Evolutionary conservation across 2,797 vertebrate genomes (phyloP), one percentile per base, ranked within the genome.

Genomic region (Strix occidentalis): DNA sequence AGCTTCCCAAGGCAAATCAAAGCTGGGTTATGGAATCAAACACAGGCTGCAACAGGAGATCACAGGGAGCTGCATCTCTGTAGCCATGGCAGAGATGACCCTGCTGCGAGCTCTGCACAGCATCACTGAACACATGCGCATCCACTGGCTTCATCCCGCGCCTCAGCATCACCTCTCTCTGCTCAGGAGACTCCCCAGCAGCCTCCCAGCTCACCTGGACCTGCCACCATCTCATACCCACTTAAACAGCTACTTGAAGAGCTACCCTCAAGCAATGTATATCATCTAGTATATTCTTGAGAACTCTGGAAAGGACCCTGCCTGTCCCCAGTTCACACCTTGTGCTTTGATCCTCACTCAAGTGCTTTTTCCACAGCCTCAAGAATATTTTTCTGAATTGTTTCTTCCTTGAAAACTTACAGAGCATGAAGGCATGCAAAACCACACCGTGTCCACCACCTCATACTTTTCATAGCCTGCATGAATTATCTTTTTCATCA

Each of bases 371-470:
- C 23, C 37, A 14, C 66, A 39, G 28, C 26, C 66, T 60, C 60
- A 46, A 41, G 48, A 66, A 35, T 33, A 35, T 23, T 45, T 17
- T 82, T 76, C n/a, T 60, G 41, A 39, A 61, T 54, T 54, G 70
- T 66, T 70, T 71, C 43, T 39, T 71, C 54, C 76, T 48, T 48
- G 21, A 68, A 72, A 58, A 21, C 35, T 26, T 5, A 33, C 11
- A 41, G 51, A 81, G 35, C 3, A 2, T 0, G 10, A 41, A 51
- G 20, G 20, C 14, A 15, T 1, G 9, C 1, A 6, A 45, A 46
- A 78, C 51, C 2, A 63, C 45, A 21, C 26, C 2, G 3, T 20
- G 31, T 18, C 53, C 41, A 78, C 43, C 61, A 48, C 16, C 46
- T 85, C 2, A 1, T 9, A 12, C 53, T 70, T 39, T n/a, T 50